Evolutionary conservation across 2,888 invertebrate genomes (phyloP), one percentile per base, ranked within the genome.

Genomic region (Isoperla grammatica): DNA sequence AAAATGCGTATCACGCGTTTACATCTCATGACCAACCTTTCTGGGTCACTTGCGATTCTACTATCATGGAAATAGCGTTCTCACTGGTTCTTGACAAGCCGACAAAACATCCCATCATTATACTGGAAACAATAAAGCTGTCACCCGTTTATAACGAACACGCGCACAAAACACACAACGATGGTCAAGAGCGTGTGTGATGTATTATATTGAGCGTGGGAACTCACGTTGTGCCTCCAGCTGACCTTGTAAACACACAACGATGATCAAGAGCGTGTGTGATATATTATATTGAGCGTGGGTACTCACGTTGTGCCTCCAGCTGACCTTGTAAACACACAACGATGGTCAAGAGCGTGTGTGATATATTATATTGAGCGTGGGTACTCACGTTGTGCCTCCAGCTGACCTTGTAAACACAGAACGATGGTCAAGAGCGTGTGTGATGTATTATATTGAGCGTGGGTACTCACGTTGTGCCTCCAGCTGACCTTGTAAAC

Each of bases 351-450:
- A n/a, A n/a, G n/a, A n/a, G n/a, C n/a, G n/a, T n/a, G n/a, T n/a
- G n/a, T n/a, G n/a, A n/a, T n/a, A n/a, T 6, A 37, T 37, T 9
- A 37, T 37, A 12, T 40, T 40, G 40, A 12, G 11, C 4, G 4
- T 13, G 12, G 12, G 40, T 65, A 79, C 83, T 83, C 76, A 87
- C 87, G 73, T 87, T 86, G 71, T 87, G 86, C 69, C 82, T 79
- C 88, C 88, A 88, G 70, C 84, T 84, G 68, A 88, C 86, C 79
- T 84, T 84, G 72, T 85, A 84, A 56, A 87, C 84, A 83, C 86
- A 88, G 0, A 93, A n/a, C n/a, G n/a, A n/a, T n/a, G n/a, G n/a
- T n/a, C n/a, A n/a, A n/a, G n/a, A n/a, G n/a, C n/a, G n/a, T n/a
- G n/a, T n/a, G n/a, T 37, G 37, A 6, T 12, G 11, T 37, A 37